Conservation (phyloP, 2,113 vertebrate species). For the Miniopterus natalensis region DNA sequence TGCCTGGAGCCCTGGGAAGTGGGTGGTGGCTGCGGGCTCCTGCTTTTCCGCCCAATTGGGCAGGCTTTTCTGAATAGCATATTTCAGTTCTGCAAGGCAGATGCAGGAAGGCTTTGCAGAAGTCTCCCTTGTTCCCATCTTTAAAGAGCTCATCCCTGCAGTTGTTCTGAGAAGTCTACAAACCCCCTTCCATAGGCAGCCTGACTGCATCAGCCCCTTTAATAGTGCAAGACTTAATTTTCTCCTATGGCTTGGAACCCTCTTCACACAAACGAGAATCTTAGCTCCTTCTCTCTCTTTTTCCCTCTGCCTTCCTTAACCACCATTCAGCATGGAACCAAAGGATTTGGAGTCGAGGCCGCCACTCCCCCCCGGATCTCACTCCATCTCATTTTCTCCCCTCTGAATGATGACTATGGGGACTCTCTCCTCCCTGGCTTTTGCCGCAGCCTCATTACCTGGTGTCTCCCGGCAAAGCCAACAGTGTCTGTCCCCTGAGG, state of each 20-base stretch:
- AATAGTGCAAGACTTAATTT: constrained; percentile 61
- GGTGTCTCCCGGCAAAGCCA: not conserved
- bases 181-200: constrained; percentile 60
- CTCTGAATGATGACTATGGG: constrained; percentile 32
- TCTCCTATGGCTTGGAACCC: constrained; percentile 68
- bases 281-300: constrained; percentile 19
- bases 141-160: constrained; percentile 78
- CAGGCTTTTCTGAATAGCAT: constrained; percentile 74
- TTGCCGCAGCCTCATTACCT: constrained; percentile 53
- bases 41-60: constrained; percentile 79
- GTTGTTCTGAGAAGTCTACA: constrained; percentile 71
- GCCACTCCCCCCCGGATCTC: constrained; percentile 22
- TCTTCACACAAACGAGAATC: constrained; percentile 65
- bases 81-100: constrained; percentile 79
- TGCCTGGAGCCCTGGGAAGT: constrained; percentile 71
- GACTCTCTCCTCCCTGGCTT: constrained; percentile 43
- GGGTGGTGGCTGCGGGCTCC: constrained; percentile 67
- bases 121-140: constrained; percentile 54
- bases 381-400: constrained; percentile 55
- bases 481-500: not conserved
- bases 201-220: constrained; percentile 61
- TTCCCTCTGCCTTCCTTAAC: constrained; percentile 27
- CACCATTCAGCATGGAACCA: constrained; percentile 61
- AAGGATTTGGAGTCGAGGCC: constrained; percentile 55
- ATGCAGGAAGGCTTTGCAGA: constrained; percentile 72